Percentiles rank a stretch among this genome's conserved stretches.
Conservation (phyloP, 2,113 vertebrate genomes). For the Ophthalmolycus amberensis region DNA sequence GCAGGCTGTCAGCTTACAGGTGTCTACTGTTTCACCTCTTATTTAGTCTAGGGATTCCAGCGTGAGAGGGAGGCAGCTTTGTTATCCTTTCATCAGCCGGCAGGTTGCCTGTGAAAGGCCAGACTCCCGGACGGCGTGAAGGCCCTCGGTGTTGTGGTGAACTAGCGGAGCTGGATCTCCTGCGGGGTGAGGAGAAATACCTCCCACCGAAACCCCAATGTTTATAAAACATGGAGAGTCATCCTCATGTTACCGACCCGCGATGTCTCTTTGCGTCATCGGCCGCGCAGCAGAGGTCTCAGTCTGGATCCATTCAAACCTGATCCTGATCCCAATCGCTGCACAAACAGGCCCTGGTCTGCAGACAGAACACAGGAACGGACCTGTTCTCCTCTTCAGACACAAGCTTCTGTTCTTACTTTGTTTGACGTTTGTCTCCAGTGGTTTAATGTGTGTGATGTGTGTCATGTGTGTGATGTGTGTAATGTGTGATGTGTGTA, state of each 20-base stretch:
- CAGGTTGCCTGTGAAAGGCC: constrained; percentile 38
- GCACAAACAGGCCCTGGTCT: constrained; percentile 41
- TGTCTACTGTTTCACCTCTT: constrained; percentile 36
- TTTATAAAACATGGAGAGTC: constrained; percentile 61
- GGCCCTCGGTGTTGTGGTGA: constrained; percentile 18
- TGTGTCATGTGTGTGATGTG: fast-evolving
- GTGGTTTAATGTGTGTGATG: constrained; percentile 25
- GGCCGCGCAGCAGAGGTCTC: neutral
- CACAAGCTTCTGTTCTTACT: constrained; percentile 25
- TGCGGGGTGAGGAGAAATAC: constrained; percentile 13
- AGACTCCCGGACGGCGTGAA: constrained; percentile 39
- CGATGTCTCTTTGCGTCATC: constrained; percentile 69
- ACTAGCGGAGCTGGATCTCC: constrained; percentile 26
- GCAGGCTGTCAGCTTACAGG: constrained; percentile 31
- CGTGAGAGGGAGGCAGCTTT: constrained; percentile 29
- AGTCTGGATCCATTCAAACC: constrained; percentile 54
- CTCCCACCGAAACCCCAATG: constrained; percentile 55
- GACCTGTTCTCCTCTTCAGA: constrained; percentile 14
- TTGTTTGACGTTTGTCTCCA: constrained; percentile 29
- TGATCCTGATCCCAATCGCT: constrained; percentile 27
- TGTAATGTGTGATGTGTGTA: too few relatives aligned
- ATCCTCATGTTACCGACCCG: constrained; percentile 55
- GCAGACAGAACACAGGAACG: constrained; percentile 69
- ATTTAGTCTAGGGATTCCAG: constrained; percentile 56
- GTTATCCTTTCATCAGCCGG: constrained; percentile 52